Evolutionary conservation across 2,888 invertebrate species (phyloP), one percentile per base, ranked within the genome.

Genomic region (Scaptomyza reducta): DNA sequence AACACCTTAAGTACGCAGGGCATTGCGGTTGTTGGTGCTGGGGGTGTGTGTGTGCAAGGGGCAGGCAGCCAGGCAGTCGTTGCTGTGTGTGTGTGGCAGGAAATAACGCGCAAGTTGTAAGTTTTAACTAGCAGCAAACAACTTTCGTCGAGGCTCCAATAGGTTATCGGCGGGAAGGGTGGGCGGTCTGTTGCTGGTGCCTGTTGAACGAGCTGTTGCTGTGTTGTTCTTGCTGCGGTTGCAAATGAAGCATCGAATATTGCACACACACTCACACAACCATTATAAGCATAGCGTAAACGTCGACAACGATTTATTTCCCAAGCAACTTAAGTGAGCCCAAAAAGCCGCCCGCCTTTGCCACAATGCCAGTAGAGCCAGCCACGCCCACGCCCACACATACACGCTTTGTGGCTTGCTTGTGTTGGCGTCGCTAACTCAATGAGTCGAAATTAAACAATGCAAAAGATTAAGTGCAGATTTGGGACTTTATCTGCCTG

Each of bases 391-490:
- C 33, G 16, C 22, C 13, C 60, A 29, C 25, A 63, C 13, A n/a
- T 9, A 18, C 45, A 16, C 58, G 31, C 29, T 47, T 68, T 72
- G 67, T 65, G 67, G 71, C 54, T 70, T 64, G 56, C 55, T 45
- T 63, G 60, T 57, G 49, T 46, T 45, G 70, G 85, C 70, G 61
- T 66, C 82, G 76, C 76, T 77, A 77, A 89, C 88, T 89, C 89
- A 89, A 89, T 89, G 89, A 88, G 89, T 77, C 88, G 88, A 90
- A 90, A 90, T 90, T 90, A 90, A 89, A 90, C 90, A 90, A 90
- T 90, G 88, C 89, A 89, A 89, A 90, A 90, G 91, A 90, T 90
- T 90, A 90, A 90, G 89, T 89, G 87, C 88, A 90, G 91, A 90
- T 90, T 90, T 90, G 88, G 90, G 89, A 90, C 89, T 90, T 90